Conservation (phyloP, 92 coral and sea anemone genomes). For the Nematostella vectensis region DNA sequence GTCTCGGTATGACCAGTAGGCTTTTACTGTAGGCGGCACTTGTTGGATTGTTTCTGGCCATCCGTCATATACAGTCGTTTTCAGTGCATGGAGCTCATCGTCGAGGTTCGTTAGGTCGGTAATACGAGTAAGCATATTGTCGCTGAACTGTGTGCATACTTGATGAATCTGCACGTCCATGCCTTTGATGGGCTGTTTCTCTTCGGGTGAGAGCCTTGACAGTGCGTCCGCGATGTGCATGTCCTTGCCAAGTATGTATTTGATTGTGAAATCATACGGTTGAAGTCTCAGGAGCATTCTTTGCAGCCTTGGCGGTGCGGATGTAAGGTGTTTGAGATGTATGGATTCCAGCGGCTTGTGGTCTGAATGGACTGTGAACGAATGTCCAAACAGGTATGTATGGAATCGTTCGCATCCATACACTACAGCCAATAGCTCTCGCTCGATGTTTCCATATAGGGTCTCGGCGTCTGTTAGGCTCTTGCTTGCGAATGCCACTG, state of each 20-base stretch:
- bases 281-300: conserved; percentile 36
- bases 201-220: too few relatives aligned
- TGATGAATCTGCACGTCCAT: conserved; percentile 24
- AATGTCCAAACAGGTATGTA: conserved; percentile 22
- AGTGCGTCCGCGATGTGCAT: too few relatives aligned
- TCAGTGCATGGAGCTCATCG: conserved; percentile 9
- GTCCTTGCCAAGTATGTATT: conserved; percentile 15
- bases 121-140: neutral
- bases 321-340: conserved; percentile 6
- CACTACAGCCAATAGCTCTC: conserved; percentile 34
- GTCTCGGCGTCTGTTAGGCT: too few relatives aligned
- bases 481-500: too few relatives aligned
- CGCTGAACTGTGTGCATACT: conserved; percentile 9
- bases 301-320: conserved; percentile 33
- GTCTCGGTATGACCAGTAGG: conserved; percentile 21
- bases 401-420: conserved; percentile 32
- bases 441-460: conserved; percentile 37
- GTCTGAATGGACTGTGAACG: conserved; percentile 10
- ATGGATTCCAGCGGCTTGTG: conserved; percentile 25
- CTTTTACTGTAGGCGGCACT: neutral
- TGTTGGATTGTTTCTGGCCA: conserved; percentile 30
- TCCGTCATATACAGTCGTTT: conserved; percentile 17
- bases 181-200: too few relatives aligned
- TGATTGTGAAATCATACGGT: conserved; percentile 40
- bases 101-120: conserved; percentile 1